Base-by-base conservation (phyloP, 2,797 vertebrate genomes). In the Bovichtus variegatus region DNA sequence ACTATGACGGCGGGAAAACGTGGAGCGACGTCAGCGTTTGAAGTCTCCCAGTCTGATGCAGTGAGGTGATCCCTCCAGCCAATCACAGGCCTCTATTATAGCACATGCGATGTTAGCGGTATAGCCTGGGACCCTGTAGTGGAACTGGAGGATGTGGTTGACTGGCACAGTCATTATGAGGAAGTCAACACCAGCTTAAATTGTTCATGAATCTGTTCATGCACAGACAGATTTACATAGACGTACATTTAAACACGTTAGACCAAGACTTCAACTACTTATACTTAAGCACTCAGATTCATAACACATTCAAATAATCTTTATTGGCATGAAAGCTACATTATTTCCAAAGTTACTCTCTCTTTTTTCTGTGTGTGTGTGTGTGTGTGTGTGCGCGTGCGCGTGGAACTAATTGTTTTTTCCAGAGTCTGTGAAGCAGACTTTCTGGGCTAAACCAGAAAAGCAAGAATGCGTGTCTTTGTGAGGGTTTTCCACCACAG, bases 21-120 rank as follows among this genome's bases (percentile, higher is more conserved):
- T 2, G n/a, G 16, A 3, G 7, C 58, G 46, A 81, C 88, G 81
- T 88, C 82, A 89, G 19, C 81, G 11, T 82, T 57, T 81, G 51
- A 83, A 81, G 82, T 74, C 70, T 34, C 50, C 31, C 31, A 51
- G 57, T 67, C 61, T 44, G 74, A 75, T 41, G 74, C 78, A 65
- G 87, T 96, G 92, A 96, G 94, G 87, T 88, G 94, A 96, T 94
- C 27, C 29, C 81, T 29, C 53, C 59, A 64, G 57, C 94, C 95
- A 95, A 96, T 95, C 84, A 92, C 83, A 82, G 87, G 68, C 49
- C 87, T 3, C 68, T 53, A 2, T 86, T 43, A 5, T 2, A 27
- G 36, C 90, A 92, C 92, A 78, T 86, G 65, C 72, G 71, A 87
- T 73, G 74, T 76, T 58, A 38, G 65, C 67, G 19, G 85, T 54